Evolutionary conservation across 2,888 invertebrate genomes (phyloP).

Genomic region (Osmoderma eremita): DNA sequence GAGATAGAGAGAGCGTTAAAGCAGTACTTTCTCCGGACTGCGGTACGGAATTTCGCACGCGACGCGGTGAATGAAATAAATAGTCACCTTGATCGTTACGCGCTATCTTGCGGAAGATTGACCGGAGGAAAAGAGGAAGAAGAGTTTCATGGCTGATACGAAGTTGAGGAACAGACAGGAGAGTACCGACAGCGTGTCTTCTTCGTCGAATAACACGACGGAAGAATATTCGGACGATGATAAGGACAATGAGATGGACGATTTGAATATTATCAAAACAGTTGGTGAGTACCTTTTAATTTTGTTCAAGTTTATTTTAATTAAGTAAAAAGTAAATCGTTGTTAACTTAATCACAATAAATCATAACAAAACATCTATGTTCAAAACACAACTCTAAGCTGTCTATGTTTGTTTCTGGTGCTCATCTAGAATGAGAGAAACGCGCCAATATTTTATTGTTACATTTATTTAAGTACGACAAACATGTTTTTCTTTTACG

Average conservation of each 20-base stretch:
- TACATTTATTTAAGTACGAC: too few relatives aligned
- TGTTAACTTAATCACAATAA: neutral
- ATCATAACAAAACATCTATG: too few relatives aligned
- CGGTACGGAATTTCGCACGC: neutral
- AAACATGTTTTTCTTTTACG: too few relatives aligned
- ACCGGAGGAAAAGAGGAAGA: neutral
- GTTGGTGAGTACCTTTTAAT: constrained; percentile 74
- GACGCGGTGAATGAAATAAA: neutral
- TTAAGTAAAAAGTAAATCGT: neutral
- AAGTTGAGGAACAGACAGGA: constrained; percentile 59
- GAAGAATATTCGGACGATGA: constrained; percentile 70
- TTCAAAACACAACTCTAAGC: too few relatives aligned
- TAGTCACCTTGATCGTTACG: neutral
- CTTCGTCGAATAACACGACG: constrained; percentile 60
- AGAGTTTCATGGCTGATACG: constrained; percentile 48
- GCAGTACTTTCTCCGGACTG: neutral
- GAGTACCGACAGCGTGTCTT: constrained; percentile 61
- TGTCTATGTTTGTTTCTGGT: neutral
- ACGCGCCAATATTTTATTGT: too few relatives aligned
- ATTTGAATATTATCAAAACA: constrained; percentile 87
- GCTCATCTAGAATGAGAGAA: constrained; percentile 1
- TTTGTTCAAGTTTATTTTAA: neutral
- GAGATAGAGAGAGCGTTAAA: neutral
- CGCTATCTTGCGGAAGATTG: neutral
- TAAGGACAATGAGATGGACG: constrained; percentile 75